phyloP scores from a whole-genome alignment of 1,140 invertebrate genomes.

The Contarinia nasturtii region DNA sequence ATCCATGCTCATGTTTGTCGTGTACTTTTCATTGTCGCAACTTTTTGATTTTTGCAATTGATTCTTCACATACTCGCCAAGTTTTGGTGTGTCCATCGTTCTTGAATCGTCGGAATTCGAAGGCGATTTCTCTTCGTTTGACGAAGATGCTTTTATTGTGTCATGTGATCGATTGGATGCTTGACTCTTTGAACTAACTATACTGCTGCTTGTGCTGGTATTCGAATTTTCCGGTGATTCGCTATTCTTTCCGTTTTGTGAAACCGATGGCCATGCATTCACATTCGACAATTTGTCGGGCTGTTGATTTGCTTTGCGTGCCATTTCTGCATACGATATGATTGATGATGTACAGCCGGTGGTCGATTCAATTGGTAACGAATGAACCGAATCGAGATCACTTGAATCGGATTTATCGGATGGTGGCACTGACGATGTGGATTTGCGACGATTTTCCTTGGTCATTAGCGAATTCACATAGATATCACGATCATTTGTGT shows the following conservation, averaged over 20 bases:
- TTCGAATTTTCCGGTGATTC: constrained; percentile 1
- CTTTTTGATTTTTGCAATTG: constrained; percentile 21
- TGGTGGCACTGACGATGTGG: constrained; percentile 38
- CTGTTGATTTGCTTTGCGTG: constrained; percentile 25
- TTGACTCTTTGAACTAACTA: neutral
- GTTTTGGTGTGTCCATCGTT: neutral
- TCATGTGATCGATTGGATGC: neutral
- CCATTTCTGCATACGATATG: constrained; percentile 47
- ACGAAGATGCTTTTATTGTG: neutral
- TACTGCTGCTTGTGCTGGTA: neutral
- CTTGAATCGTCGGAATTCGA: neutral
- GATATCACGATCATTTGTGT: constrained; percentile 4
- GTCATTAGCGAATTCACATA: constrained; percentile 4
- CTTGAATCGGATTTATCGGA: constrained; percentile 48
- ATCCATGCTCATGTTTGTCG: constrained; percentile 12
- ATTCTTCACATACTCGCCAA: constrained; percentile 5
- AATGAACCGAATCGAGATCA: constrained; percentile 52
- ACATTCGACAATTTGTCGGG: constrained; percentile 5
- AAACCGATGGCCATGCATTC: constrained; percentile 5
- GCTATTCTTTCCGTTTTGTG: neutral
- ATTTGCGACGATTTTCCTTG: constrained; percentile 28
- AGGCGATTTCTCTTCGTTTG: neutral
- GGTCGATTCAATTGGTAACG: constrained; percentile 38
- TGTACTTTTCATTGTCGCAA: constrained; percentile 18
- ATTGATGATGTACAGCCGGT: neutral